Conservation (phyloP, 2,888 invertebrate species). For the Phyllotreta striolata region DNA sequence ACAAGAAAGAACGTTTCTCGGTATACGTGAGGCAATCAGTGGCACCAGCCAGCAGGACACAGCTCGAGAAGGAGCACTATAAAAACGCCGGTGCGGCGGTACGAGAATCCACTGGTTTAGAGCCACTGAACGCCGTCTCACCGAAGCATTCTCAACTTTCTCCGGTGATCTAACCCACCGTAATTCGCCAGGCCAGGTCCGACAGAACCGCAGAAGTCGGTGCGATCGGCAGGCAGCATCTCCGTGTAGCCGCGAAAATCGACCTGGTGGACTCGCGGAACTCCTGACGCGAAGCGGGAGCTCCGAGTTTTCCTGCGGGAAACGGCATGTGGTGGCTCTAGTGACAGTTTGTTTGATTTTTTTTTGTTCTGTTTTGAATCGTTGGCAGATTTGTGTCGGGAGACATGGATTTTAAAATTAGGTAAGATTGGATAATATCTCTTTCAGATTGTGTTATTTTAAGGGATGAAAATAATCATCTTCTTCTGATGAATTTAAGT, state of each 20-base stretch:
- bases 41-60: constrained; percentile 1
- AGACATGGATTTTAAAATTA: constrained; percentile 13
- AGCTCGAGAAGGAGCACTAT: constrained; percentile 24
- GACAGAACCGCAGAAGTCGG: constrained; percentile 25
- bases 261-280: constrained; percentile 11
- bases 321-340: constrained; percentile 14
- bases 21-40: neutral
- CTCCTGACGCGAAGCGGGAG: neutral
- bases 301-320: constrained; percentile 4
- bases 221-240: constrained; percentile 23
- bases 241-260: constrained; percentile 15
- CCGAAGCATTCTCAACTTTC: constrained; percentile 29
- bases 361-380: neutral
- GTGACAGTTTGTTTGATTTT: constrained; percentile 2
- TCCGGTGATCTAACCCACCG: constrained; percentile 27
- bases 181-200: constrained; percentile 24
- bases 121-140: constrained; percentile 24
- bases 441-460: neutral
- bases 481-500: too few relatives aligned
- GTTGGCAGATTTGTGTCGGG: neutral
- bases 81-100: constrained; percentile 19
- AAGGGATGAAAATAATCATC: neutral
- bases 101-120: constrained; percentile 19
- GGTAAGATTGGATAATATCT: constrained; percentile 5
- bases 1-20: constrained; percentile 5